A percentile compares a stretch with the other conserved stretches of the same genome.
Evolutionary conservation across 2,113 vertebrate genomes (phyloP).

Genomic region (Hippolais icterina): DNA sequence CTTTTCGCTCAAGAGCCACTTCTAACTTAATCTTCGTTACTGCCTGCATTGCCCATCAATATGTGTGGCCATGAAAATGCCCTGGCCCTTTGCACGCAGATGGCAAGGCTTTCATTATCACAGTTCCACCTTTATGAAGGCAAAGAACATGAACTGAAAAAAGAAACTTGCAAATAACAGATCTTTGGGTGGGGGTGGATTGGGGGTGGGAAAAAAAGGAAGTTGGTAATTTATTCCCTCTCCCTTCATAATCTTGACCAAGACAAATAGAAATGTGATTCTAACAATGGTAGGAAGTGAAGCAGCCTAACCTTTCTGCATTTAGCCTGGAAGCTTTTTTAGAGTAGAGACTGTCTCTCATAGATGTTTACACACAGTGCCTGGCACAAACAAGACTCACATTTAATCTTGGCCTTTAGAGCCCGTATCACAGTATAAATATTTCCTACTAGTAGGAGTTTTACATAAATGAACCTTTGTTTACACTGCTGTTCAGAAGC

Average conservation of each 20-base stretch:
- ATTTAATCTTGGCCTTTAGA: neutral
- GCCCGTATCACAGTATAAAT: neutral
- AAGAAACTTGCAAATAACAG: neutral
- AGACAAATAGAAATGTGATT: constrained; percentile 68
- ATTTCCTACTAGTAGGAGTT: neutral
- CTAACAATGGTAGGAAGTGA: constrained; percentile 74
- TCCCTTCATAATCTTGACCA: constrained; percentile 49
- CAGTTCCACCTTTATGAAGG: neutral
- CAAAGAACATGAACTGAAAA: neutral
- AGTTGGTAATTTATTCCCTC: constrained; percentile 35
- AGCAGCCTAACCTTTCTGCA: constrained; percentile 66
- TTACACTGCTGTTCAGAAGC: neutral
- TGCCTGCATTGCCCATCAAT: neutral
- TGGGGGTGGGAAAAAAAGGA: neutral
- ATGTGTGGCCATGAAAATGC: neutral
- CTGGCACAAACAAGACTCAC: neutral
- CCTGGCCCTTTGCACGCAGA: neutral
- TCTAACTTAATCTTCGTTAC: neutral
- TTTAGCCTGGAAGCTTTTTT: constrained; percentile 32
- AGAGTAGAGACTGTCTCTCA: neutral
- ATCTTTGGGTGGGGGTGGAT: neutral
- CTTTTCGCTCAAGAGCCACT: neutral
- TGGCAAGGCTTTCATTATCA: neutral
- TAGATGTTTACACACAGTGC: constrained; percentile 4
- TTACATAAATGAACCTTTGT: neutral